Evolutionary conservation across 2,797 vertebrate species (phyloP).

Genomic region (Macroramphosus scolopax): DNA sequence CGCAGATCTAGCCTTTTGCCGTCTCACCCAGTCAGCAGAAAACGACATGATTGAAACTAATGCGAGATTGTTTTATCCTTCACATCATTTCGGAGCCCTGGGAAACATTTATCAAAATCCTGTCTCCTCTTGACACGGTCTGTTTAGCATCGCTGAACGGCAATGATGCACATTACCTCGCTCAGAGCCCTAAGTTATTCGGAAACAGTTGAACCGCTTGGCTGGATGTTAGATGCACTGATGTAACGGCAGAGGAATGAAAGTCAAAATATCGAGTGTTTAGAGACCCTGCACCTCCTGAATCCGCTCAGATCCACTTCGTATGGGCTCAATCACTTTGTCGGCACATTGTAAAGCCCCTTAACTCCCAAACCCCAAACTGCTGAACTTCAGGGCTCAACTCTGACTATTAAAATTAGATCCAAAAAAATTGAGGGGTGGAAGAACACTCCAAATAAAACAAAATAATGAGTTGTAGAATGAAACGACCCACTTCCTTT

Average conservation of each 20-base stretch:
- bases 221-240: neutral
- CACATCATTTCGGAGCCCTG: neutral
- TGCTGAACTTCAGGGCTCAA: conserved; percentile 29
- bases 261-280: neutral
- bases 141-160: conserved; percentile 25
- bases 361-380: conserved; percentile 37
- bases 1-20: neutral
- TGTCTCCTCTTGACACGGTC: conserved; percentile 18
- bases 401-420: conserved; percentile 64
- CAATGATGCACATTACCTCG: conserved; percentile 31
- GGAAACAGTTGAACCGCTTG: neutral
- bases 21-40: conserved; percentile 34
- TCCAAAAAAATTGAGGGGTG: conserved; percentile 46
- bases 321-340: conserved; percentile 22
- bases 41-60: conserved; percentile 13
- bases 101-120: conserved; percentile 13
- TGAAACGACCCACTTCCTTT: conserved; percentile 75
- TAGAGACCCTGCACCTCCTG: neutral
- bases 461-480: conserved; percentile 58
- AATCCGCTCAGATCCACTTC: neutral
- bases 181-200: conserved; percentile 17
- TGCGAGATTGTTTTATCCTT: conserved; percentile 28
- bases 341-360: conserved; percentile 12
- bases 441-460: conserved; percentile 45
- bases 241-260: neutral